phyloP scores from a whole-genome alignment of 2,888 invertebrate species.

The Apamea monoglypha region DNA sequence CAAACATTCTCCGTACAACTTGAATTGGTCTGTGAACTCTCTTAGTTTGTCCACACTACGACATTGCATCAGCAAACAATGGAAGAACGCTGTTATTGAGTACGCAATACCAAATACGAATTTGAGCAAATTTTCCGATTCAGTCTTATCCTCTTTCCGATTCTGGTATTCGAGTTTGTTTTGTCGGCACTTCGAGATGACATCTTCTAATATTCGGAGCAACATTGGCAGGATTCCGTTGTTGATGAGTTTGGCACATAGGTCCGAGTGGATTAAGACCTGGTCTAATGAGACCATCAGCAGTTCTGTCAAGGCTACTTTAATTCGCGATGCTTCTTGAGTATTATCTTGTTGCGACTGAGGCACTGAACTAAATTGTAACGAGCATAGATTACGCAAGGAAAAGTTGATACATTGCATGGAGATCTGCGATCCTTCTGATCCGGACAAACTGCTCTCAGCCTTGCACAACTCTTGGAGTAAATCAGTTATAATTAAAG shows the following conservation, averaged over 20 bases:
- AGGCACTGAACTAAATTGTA: constrained; percentile 90
- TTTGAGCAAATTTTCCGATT: constrained; percentile 89
- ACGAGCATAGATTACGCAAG: constrained; percentile 90
- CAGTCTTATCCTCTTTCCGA: constrained; percentile 79
- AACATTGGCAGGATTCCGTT: constrained; percentile 92
- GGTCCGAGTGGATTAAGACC: constrained; percentile 87
- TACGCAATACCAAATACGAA: constrained; percentile 91
- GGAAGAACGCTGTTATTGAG: constrained; percentile 90
- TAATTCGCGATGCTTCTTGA: constrained; percentile 85
- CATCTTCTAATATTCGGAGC: constrained; percentile 90
- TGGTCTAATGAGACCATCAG: constrained; percentile 90
- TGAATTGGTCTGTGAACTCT: constrained; percentile 91
- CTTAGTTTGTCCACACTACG: constrained; percentile 87
- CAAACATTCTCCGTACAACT: constrained; percentile 90
- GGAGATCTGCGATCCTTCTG: constrained; percentile 89
- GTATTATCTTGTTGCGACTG: constrained; percentile 74
- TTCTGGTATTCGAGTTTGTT: constrained; percentile 76
- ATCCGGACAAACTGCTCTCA: constrained; percentile 87
- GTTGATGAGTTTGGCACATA: constrained; percentile 90
- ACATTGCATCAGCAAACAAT: constrained; percentile 90
- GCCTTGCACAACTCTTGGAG: constrained; percentile 89
- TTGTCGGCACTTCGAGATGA: constrained; percentile 80
- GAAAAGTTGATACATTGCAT: constrained; percentile 91
- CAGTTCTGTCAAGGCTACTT: constrained; percentile 90
- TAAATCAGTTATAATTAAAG: constrained; percentile 89